These are phyloP conservation scores for Riparia riparia DNA, from an alignment of 2,113 vertebrate genomes.

Conservation along the genomic window DNA sequence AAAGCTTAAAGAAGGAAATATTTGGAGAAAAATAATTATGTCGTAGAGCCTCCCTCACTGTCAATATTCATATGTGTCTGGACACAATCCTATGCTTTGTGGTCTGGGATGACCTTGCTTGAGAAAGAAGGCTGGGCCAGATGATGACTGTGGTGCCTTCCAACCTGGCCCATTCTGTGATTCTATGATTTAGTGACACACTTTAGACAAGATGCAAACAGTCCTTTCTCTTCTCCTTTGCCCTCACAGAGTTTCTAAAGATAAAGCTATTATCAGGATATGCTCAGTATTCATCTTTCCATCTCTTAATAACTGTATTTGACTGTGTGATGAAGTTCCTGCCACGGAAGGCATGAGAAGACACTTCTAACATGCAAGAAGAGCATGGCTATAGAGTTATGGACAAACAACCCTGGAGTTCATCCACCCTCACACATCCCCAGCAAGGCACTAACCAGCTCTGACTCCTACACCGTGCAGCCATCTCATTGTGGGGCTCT, in stretches of 20 bases:
- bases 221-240: background rate
- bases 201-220: background rate
- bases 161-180: background rate
- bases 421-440: background rate
- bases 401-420: background rate
- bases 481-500: background rate
- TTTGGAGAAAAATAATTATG: background rate
- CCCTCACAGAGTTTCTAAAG: background rate
- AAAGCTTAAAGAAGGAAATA: background rate
- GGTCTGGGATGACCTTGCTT: background rate
- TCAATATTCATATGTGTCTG: no score
- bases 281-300: background rate
- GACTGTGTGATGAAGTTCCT: background rate
- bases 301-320: background rate
- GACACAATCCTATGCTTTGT: background rate
- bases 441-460: background rate
- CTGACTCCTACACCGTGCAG: background rate
- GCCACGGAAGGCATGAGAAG: accelerated
- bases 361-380: background rate
- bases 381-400: accelerated
- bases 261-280: background rate
- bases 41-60: background rate
- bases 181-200: background rate
- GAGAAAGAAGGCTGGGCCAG: background rate
- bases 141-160: background rate